A percentile compares a stretch with the other conserved stretches of the same genome.
phyloP scores from a whole-genome alignment of 2,888 invertebrate species.

The Leptinotarsa juncta region DNA sequence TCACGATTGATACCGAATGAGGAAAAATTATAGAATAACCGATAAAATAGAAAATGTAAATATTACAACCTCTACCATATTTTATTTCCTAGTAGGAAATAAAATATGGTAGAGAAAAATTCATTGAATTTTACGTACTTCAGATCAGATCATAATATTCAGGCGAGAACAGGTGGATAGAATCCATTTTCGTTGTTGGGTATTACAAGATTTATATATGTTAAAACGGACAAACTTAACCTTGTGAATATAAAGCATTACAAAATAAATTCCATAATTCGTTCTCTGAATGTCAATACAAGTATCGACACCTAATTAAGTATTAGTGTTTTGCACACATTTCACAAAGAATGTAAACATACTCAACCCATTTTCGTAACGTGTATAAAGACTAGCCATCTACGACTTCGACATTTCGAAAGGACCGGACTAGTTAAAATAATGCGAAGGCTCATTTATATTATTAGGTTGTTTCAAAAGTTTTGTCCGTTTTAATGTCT shows the following conservation, averaged over 20 bases:
- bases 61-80: no score
- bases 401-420: background rate
- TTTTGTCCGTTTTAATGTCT: no score
- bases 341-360: constrained; percentile 34
- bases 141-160: no score
- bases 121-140: no score
- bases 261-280: constrained; percentile 3
- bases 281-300: constrained; percentile 12
- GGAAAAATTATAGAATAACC: no score
- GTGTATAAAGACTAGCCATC: background rate
- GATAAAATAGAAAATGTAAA: no score
- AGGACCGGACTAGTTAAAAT: background rate
- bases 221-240: constrained; percentile 4
- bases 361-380: constrained; percentile 30
- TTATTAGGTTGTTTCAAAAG: no score
- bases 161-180: no score
- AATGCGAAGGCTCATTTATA: background rate
- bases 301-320: constrained; percentile 10
- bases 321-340: constrained; percentile 25
- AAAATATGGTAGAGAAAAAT: no score
- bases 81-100: no score
- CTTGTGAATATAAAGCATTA: constrained; percentile 9
- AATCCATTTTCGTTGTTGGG: background rate
- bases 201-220: background rate
- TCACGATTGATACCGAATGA: no score